These are phyloP conservation scores for Protobothrops mucrosquamatus DNA, from an alignment of 2,113 vertebrate genomes.

Conservation along the genomic window DNA sequence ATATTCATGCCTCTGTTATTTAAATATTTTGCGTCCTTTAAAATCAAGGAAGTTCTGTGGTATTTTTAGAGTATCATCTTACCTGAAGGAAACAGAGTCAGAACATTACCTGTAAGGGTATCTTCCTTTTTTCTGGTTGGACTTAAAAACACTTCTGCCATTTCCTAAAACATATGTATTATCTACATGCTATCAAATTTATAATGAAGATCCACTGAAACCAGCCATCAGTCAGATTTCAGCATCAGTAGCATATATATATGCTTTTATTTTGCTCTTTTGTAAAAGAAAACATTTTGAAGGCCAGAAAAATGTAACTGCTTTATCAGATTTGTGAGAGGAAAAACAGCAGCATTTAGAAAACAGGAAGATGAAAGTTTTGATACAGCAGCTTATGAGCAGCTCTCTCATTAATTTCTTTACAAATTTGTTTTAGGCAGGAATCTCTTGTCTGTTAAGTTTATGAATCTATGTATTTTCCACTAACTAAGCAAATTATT, in stretches of 20 bases:
- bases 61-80: conserved; percentile 38
- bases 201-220: conserved; percentile 45
- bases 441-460: not conserved
- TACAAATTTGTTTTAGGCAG: not conserved
- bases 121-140: conserved; percentile 41
- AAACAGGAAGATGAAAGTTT: conserved; percentile 30
- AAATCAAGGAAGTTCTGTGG: conserved; percentile 47
- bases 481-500: not conserved
- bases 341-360: conserved; percentile 31
- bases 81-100: conserved; percentile 42
- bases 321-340: conserved; percentile 39
- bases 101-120: conserved; percentile 47
- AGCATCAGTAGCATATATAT: conserved; percentile 49
- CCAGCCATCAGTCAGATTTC: conserved; percentile 51
- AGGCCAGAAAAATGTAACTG: conserved; percentile 47
- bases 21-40: conserved; percentile 54
- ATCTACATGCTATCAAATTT: not conserved
- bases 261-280: conserved; percentile 29
- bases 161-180: conserved; percentile 49
- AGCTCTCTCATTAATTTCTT: conserved; percentile 15
- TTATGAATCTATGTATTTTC: not conserved
- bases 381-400: not conserved
- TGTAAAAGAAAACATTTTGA: conserved; percentile 45
- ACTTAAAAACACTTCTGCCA: conserved; percentile 48
- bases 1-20: conserved; percentile 36